Conservation (phyloP, 1,140 invertebrate species). For the Eupeodes corollae region DNA sequence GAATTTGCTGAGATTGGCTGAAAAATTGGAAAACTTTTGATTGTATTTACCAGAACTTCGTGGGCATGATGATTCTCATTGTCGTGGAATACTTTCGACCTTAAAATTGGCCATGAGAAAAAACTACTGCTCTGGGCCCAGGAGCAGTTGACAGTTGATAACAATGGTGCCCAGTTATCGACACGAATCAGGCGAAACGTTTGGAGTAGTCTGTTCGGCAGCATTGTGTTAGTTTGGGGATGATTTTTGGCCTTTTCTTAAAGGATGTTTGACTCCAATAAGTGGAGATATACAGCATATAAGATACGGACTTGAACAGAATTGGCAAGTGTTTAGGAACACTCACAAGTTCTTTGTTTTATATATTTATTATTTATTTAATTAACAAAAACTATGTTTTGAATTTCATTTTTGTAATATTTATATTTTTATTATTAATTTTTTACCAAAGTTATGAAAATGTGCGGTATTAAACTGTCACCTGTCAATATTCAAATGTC, state of each 20-base stretch:
- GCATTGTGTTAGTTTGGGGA: not conserved
- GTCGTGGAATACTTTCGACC: conserved; percentile 18
- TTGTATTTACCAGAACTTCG: conserved; percentile 19
- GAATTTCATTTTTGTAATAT: no score
- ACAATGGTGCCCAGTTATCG: not conserved
- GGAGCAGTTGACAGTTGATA: not conserved
- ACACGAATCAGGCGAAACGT: not conserved
- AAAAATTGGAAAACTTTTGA: conserved; percentile 26
- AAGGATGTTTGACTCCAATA: not conserved
- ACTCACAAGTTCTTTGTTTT: no score
- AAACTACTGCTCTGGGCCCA: not conserved
- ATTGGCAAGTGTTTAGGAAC: no score
- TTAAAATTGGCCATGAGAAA: not conserved
- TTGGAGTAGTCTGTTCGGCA: not conserved
- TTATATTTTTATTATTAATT: no score
- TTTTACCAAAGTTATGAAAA: no score
- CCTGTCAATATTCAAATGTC: no score
- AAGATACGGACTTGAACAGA: no score
- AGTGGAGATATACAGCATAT: no score
- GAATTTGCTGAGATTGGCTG: not conserved
- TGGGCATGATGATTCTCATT: conserved; percentile 33
- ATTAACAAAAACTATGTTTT: no score
- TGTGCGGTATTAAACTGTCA: no score
- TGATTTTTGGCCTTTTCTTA: not conserved
- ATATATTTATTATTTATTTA: no score